Evolutionary conservation across 2,888 invertebrate genomes (phyloP), one percentile per base, ranked within the genome.

Genomic region (Nomada lathburiana): DNA sequence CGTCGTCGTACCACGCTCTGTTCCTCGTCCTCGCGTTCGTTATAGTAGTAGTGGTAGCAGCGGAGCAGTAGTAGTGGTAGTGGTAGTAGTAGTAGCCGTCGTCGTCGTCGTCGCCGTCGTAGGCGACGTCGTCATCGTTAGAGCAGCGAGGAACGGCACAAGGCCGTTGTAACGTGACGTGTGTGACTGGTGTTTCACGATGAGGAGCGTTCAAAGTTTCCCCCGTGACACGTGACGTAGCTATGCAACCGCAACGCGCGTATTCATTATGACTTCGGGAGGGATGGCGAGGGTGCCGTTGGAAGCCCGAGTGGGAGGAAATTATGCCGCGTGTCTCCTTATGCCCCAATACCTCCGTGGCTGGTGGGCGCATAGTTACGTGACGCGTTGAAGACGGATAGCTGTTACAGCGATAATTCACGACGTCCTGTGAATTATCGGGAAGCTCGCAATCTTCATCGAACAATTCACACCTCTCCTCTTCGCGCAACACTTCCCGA

Each of bases 161-260:
- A 68, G 80, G 76, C 70, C 73, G 74, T 60, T 70, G 80, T 86
- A 86, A 85, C 86, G 76, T 75, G 82, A 84, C 62, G 82, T 78
- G 88, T 84, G 88, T 77, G 87, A 88, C 83, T 87, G 84, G 84
- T 87, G 83, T 86, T 86, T 87, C 86, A 86, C 80, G 84, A 88
- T 88, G 91, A 92, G 89, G 86, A 89, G 90, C 89, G 86, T 87
- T 90, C 88, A 90, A 92, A 92, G 92, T 92, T 92, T 88, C 89
- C 83, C 70, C 69, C 65, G 84, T 88, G 88, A 92, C 91, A 88
- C 88, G 89, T 91, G 89, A 88, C 89, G 89, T 88, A 90, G 88
- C 89, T 89, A 89, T 89, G 90, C 88, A 86, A 91, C 89, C 87
- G 81, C 83, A 80, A 81, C 76, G 86, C 85, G 85, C 87, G 87